These are phyloP conservation scores for Bactericera cockerelli DNA, from an alignment of 1,140 invertebrate species.

Conservation along the genomic window DNA sequence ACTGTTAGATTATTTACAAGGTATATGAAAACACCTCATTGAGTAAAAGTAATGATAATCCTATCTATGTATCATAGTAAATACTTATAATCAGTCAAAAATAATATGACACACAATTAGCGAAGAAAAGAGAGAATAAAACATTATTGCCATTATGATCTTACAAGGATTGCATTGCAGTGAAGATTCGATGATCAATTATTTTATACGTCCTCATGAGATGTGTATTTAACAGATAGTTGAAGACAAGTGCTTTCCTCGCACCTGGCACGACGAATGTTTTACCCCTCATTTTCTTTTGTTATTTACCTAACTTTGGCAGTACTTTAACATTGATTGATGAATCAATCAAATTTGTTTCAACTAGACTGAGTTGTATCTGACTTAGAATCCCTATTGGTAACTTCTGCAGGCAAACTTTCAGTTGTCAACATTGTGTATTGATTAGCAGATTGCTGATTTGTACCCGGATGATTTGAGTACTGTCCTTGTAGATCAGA, in stretches of 20 bases:
- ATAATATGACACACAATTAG: constrained; percentile 8
- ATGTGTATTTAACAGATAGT: too few species aligned
- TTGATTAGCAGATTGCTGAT: constrained; percentile 4
- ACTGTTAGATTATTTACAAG: too few species aligned
- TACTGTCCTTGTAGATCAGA: neutral
- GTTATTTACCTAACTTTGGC: neutral
- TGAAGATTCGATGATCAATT: too few species aligned
- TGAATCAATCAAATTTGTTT: neutral
- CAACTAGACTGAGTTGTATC: neutral
- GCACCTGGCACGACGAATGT: too few species aligned
- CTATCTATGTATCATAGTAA: too few species aligned
- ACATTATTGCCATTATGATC: too few species aligned
- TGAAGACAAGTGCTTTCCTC: too few species aligned
- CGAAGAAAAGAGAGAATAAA: neutral
- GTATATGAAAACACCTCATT: too few species aligned
- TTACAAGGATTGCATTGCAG: too few species aligned
- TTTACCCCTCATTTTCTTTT: neutral
- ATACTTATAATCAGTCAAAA: constrained; percentile 6
- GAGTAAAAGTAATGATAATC: too few species aligned
- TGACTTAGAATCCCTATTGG: neutral
- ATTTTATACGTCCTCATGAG: too few species aligned
- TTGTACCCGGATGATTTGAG: neutral
- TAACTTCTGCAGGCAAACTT: neutral
- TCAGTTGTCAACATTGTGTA: neutral
- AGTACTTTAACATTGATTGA: neutral